Evolutionary conservation across 2,113 vertebrate genomes (phyloP).

Genomic region (Balaenoptera acutorostrata): DNA sequence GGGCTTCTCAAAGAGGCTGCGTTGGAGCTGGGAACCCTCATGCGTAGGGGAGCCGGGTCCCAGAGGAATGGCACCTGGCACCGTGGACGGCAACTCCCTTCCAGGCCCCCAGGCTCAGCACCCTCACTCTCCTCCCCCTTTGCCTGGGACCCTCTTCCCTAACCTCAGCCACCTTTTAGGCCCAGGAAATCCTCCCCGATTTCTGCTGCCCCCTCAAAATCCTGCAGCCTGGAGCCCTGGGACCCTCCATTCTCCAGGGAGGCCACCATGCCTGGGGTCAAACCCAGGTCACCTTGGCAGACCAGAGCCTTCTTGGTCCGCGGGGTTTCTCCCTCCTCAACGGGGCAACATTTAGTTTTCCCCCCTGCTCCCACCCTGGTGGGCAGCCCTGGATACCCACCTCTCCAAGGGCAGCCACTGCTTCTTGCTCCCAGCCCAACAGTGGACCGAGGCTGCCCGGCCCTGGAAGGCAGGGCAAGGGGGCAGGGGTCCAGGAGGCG

Average conservation of each 20-base stretch:
- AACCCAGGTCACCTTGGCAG: neutral
- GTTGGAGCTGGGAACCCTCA: neutral
- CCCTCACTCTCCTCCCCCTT: neutral
- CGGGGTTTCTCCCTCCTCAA: neutral
- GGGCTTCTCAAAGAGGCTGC: neutral
- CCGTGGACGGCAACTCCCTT: neutral
- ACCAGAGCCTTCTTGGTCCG: neutral
- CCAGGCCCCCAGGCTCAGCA: neutral
- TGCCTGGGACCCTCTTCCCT: neutral
- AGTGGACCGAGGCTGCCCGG: neutral
- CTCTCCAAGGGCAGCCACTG: constrained; percentile 1
- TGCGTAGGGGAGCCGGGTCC: neutral
- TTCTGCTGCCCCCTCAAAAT: neutral
- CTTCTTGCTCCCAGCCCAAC: neutral
- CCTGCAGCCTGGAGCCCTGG: neutral
- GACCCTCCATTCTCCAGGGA: neutral
- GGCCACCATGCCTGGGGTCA: neutral
- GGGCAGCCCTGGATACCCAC: neutral
- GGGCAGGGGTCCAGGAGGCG: constrained; percentile 50
- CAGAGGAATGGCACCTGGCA: neutral
- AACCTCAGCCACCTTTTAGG: neutral
- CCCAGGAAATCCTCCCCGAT: neutral
- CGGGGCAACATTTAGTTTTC: neutral
- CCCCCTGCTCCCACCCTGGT: neutral
- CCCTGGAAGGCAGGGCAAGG: neutral